These are phyloP conservation scores for Ceratina japonica DNA, from an alignment of 1,140 invertebrate genomes.

Conservation along the genomic window DNA sequence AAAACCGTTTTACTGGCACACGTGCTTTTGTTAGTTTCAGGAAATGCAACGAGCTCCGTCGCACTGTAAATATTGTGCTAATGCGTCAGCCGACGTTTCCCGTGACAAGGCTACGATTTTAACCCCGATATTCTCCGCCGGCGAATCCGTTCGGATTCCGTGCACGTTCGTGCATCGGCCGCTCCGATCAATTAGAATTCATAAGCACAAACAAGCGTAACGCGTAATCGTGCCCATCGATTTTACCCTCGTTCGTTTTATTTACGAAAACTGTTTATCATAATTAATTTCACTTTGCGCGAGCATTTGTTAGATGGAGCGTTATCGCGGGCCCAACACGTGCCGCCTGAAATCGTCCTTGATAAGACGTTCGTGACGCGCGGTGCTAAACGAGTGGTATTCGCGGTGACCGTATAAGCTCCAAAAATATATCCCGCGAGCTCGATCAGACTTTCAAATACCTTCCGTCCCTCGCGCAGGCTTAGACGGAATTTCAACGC, in stretches of 20 bases:
- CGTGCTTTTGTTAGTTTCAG: too few species aligned
- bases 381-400: not conserved
- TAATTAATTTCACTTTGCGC: too few species aligned
- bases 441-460: not conserved
- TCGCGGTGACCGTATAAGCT: not conserved
- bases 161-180: not conserved
- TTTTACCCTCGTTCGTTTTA: not conserved
- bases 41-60: too few species aligned
- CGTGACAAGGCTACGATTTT: not conserved
- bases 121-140: conserved; percentile 4
- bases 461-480: not conserved
- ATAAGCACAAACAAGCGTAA: not conserved
- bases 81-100: not conserved
- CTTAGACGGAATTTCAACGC: too few species aligned
- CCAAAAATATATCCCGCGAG: not conserved
- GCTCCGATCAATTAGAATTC: conserved; percentile 13
- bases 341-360: not conserved
- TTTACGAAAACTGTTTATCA: too few species aligned
- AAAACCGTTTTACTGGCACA: not conserved
- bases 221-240: not conserved
- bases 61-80: not conserved
- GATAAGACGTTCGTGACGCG: conserved; percentile 28
- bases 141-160: not conserved
- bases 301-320: not conserved
- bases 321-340: not conserved